Base-by-base conservation (phyloP, 2,888 invertebrate species). In the Petrophora chlorosata region DNA sequence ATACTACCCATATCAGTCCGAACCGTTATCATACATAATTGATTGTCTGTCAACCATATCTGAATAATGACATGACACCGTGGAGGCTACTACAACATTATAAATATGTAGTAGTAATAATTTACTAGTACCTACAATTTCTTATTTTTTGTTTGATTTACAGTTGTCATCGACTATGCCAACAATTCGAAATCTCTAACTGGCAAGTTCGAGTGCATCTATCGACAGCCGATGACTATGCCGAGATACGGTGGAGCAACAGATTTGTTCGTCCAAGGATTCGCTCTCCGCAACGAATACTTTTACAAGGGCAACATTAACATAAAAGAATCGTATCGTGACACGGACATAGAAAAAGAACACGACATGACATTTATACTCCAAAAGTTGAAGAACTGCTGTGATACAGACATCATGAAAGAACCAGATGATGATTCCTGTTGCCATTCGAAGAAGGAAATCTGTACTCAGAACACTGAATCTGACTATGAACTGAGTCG, bases 201-300 rank as follows among this genome's bases (percentile, higher is more conserved):
- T 0, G 94, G 94, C 4, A 85, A 85, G 14, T 94, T 94, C 56
- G 92, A 93, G 75, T 84, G 91, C 39, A 85, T 91, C 38, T 92
- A 91, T 61, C 75, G 72, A 4, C 90, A 90, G 44, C 77, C 82
- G 2, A 72, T 85, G 62, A 79, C 81, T 8, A 46, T 67, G 23
- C 84, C 81, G 4, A 69, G 66, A 17, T 83, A 73, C 53, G 71
- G 72, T 1, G 57, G 56, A 5, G 68, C 73, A 4, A 52, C 70
- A 5, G 82, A 90, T 44, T 61, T 90, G 9, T 25, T 46, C 12
- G 63, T 88, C 3, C 69, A 67, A 22, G 90, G 90, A 5, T 60
- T 55, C 29, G 35, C 71, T 1, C 59, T 90, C 32, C 82, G 81
- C 2, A 32, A 51, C 4, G 76, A 82, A 8, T 90, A 89, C 54